Conservation (phyloP, 2,113 vertebrate species). For the Rallus limicola region DNA sequence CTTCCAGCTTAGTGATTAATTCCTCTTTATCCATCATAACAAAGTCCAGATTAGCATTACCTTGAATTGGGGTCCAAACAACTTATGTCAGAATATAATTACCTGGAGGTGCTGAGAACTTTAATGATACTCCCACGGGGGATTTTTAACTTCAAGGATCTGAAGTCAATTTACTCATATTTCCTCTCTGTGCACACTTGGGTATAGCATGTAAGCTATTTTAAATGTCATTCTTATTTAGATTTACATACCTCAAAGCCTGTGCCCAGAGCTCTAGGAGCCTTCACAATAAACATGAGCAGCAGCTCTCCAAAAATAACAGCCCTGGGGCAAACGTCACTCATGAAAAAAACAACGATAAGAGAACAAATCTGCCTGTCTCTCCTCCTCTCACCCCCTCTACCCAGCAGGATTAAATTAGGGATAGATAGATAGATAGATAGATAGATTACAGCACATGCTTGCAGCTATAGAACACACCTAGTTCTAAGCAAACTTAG, state of each 20-base stretch:
- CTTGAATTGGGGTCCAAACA: background rate
- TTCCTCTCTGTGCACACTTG: background rate
- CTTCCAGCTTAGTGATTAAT: background rate
- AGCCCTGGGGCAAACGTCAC: background rate
- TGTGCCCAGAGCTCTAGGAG: background rate
- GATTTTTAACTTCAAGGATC: constrained; percentile 5
- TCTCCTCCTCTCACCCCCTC: background rate
- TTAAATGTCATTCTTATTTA: constrained; percentile 41
- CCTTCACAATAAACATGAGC: background rate
- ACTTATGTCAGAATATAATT: constrained; percentile 22
- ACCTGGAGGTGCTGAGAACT: constrained; percentile 28
- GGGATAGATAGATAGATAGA: background rate
- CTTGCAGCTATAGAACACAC: background rate
- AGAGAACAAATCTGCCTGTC: background rate
- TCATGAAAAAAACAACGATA: background rate
- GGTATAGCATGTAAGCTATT: background rate
- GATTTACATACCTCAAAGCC: constrained; percentile 18
- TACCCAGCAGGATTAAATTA: background rate
- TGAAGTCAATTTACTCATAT: background rate
- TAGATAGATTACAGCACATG: background rate
- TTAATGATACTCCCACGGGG: background rate
- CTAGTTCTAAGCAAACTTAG: background rate
- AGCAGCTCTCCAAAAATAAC: constrained; percentile 23
- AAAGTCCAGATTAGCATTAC: constrained; percentile 4
- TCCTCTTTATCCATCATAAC: background rate